Conservation (phyloP, 2,113 vertebrate species). For the Micronycteris hirsuta region DNA sequence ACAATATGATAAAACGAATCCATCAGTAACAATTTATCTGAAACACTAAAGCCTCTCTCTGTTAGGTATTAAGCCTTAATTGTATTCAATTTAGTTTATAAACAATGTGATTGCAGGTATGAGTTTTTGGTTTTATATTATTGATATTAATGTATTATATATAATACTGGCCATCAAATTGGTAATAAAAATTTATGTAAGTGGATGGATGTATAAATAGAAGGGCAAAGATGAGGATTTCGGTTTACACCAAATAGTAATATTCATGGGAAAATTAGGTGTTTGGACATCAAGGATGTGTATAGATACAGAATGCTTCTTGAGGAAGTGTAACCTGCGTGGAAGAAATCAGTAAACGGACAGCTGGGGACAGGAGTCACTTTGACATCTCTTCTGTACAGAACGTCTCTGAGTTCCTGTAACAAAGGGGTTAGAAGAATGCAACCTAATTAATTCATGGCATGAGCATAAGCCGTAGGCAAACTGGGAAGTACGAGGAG, state of each 20-base stretch:
- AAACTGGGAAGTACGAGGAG: background rate
- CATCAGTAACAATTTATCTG: background rate
- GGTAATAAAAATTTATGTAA: background rate
- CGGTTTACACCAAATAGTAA: background rate
- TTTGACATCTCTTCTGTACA: background rate
- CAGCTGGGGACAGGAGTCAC: background rate
- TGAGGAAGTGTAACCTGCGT: background rate
- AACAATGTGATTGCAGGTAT: background rate
- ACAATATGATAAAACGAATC: background rate
- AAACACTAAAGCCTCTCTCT: background rate
- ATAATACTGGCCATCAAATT: background rate
- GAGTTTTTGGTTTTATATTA: background rate
- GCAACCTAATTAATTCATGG: background rate
- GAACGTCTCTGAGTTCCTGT: background rate
- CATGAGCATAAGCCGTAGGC: background rate
- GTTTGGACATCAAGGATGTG: background rate
- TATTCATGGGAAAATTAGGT: background rate
- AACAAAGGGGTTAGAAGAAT: background rate
- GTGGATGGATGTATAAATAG: background rate
- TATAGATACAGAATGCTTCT: background rate
- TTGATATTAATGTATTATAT: background rate
- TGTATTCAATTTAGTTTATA: background rate
- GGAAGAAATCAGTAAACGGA: background rate
- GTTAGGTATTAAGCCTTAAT: background rate
- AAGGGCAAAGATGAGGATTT: background rate